Base-by-base conservation (phyloP, 1,140 invertebrate species). In the Atta cephalotes region DNA sequence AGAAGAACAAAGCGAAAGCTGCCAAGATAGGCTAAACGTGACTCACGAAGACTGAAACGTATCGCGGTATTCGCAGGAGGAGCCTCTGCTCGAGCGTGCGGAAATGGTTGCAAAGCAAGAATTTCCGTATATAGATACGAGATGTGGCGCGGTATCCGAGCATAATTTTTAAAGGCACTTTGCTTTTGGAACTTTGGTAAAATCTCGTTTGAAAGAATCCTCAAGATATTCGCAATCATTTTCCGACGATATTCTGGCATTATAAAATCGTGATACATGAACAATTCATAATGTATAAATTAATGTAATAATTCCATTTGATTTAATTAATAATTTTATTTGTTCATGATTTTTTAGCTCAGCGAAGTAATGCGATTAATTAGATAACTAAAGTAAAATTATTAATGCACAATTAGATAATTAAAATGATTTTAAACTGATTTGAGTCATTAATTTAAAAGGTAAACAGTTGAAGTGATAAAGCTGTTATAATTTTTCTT, bases 21-120 rank as follows among this genome's bases (percentile, higher is more conserved):
- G 58, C 45, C 74, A 65, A 78, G 82, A 85, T 85, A 85, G 82
- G 72, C 62, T 62, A 60, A 78, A 85, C 72, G 74, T 85, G 74
- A 85, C 72, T 85, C 60, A 63, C 72, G 82, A 85, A 78, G 60
- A 66, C 31, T 9, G 71, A 76, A 85, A 51, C 39, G n/a, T 65
- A 74, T 84, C 80, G 25, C 58, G 58, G 56, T 84, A 85, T 77
- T 76, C 45, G 71, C 62, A 51, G 45, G 21, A 45, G 21, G 21
- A 45, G 21, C 7, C 31, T 49, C 49, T 45, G 62, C 35, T 39
- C 62, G 63, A 78, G 82, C 63, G 51, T 79, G 21, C 65, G 79
- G 79, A 81, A 71, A 81, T 56, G 79, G 31, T 56, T 71, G 79
- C 79, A 71, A 81, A 71, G 79, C 78, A 81, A 81, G 79, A 81